These are phyloP conservation scores for Notarius quadriscutis DNA, from an alignment of 2,113 vertebrate genomes.

Conservation along the genomic window DNA sequence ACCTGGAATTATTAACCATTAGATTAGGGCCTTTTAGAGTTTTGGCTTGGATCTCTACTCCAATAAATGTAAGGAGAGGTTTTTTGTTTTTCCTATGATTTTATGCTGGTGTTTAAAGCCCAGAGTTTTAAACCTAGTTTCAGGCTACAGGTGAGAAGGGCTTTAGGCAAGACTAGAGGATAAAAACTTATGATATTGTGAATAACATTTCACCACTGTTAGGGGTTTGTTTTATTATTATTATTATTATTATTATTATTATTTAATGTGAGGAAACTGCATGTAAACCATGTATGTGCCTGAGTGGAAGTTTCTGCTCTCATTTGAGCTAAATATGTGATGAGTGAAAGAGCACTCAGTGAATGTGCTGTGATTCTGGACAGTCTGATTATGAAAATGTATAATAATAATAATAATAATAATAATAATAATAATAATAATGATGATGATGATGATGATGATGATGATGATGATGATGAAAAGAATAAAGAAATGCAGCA, in stretches of 20 bases:
- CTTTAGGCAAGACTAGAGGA: not conserved
- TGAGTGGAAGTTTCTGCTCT: conserved; percentile 25
- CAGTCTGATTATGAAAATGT: not conserved
- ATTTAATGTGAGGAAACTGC: not conserved
- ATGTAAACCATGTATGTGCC: conserved; percentile 19
- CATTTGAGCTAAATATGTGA: not conserved
- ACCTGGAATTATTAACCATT: not conserved
- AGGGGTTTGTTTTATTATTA: not conserved
- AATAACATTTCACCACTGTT: not conserved
- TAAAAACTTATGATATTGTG: not conserved
- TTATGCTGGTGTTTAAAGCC: conserved; percentile 33
- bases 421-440: not conserved
- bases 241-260: too few species aligned
- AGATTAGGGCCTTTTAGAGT: not conserved
- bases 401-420: not conserved
- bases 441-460: not conserved
- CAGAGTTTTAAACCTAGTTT: conserved; percentile 4
- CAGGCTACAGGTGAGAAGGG: not conserved
- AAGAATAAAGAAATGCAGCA: too few species aligned
- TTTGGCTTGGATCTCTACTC: not conserved
- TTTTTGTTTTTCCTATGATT: not conserved
- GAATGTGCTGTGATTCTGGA: not conserved
- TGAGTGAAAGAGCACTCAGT: not conserved
- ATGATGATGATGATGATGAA: not conserved
- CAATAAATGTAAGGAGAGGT: conserved; percentile 3